Percentiles rank a stretch among this genome's conserved stretches.
These are phyloP conservation scores for Geopemphigus sp. DNA, from an alignment of 1,140 invertebrate genomes.

Conservation along the genomic window DNA sequence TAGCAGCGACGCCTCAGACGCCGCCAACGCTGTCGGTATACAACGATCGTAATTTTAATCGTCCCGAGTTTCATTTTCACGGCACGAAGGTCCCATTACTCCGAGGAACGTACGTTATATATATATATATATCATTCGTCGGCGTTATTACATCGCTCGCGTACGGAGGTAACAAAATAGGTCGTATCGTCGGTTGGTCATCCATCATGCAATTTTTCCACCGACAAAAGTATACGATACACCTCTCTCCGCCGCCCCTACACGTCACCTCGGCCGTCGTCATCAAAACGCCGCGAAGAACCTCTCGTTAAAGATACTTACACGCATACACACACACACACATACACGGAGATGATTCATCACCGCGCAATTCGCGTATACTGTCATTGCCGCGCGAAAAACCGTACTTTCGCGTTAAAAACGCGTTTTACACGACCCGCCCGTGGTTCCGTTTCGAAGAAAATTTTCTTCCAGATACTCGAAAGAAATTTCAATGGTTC, in stretches of 20 bases:
- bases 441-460: no score
- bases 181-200: conserved; percentile 12
- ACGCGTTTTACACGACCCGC: not conserved
- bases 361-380: not conserved
- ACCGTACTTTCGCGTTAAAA: not conserved
- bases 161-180: conserved; percentile 21
- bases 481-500: no score
- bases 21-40: no score
- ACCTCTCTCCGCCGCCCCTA: no score
- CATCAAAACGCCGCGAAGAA: not conserved
- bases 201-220: conserved; percentile 25
- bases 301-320: not conserved
- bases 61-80: not conserved
- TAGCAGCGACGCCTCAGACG: not conserved
- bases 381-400: not conserved
- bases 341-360: not conserved
- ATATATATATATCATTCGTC: not conserved
- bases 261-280: not conserved
- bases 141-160: not conserved
- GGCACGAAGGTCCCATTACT: not conserved
- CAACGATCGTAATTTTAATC: not conserved
- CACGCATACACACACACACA: no score
- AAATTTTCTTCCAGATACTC: no score
- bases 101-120: not conserved
- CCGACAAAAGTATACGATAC: not conserved